Conservation (phyloP, 2,888 invertebrate species). For the Panorpa germanica region DNA sequence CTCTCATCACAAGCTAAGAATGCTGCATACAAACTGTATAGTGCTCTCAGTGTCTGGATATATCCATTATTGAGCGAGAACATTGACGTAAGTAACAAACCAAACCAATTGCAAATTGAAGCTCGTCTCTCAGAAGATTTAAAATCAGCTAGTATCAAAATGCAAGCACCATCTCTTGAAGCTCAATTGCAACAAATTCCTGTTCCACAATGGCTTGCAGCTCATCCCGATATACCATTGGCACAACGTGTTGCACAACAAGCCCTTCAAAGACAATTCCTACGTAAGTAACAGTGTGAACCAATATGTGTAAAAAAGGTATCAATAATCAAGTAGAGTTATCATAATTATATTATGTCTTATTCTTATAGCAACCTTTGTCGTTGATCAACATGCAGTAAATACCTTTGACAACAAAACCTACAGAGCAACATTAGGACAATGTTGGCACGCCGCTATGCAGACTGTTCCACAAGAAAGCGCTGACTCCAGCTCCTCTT, state of each 20-base stretch:
- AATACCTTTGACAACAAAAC: constrained; percentile 45
- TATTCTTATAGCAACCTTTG: constrained; percentile 34
- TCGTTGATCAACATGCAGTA: constrained; percentile 33
- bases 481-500: constrained; percentile 17
- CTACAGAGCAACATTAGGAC: constrained; percentile 30
- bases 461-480: constrained; percentile 29
- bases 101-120: constrained; percentile 28
- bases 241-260: constrained; percentile 19
- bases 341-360: no score
- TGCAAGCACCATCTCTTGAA: constrained; percentile 24
- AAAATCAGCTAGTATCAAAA: constrained; percentile 25
- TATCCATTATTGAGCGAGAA: constrained; percentile 33
- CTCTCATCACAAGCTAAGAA: constrained; percentile 26
- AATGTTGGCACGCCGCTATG: constrained; percentile 41
- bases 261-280: no score
- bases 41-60: constrained; percentile 24
- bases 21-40: constrained; percentile 26
- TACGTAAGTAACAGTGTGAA: no score
- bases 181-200: constrained; percentile 26
- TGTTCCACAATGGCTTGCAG: constrained; percentile 23
- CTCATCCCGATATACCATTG: constrained; percentile 24
- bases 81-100: constrained; percentile 24
- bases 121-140: constrained; percentile 26
- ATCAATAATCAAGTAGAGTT: no score
- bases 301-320: no score